These are phyloP conservation scores for Eretmocerus hayati DNA, from an alignment of 2,888 invertebrate species.

Conservation along the genomic window DNA sequence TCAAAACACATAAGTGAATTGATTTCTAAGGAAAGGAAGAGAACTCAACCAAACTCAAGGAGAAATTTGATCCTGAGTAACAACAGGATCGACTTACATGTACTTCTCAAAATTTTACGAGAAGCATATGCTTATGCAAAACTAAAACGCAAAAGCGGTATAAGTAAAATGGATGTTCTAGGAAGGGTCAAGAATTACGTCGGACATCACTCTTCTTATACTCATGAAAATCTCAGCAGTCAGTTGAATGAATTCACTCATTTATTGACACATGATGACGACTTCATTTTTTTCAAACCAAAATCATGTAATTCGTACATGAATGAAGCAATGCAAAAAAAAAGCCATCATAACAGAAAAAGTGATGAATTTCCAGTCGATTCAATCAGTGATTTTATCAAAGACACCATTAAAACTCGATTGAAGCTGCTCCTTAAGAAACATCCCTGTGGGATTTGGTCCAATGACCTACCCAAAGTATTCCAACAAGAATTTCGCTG, in stretches of 20 bases:
- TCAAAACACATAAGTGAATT: slow-evolving; percentile 11
- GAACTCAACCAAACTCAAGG: not conserved
- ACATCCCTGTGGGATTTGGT: slow-evolving; percentile 38
- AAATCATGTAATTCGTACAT: not conserved
- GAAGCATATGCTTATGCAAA: not conserved
- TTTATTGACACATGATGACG: slow-evolving; percentile 6
- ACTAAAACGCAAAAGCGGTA: not conserved
- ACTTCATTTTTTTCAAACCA: slow-evolving; percentile 8
- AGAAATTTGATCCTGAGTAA: not conserved
- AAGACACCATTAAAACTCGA: slow-evolving; percentile 25
- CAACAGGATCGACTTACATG: slow-evolving; percentile 3
- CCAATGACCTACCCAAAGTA: slow-evolving; percentile 33
- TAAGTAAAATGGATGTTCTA: slow-evolving; percentile 8
- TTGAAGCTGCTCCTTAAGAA: slow-evolving; percentile 34
- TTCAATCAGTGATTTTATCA: slow-evolving; percentile 18
- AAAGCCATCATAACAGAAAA: no score
- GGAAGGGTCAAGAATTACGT: not conserved
- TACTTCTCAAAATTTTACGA: slow-evolving; percentile 7
- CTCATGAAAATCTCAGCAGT: slow-evolving; percentile 1
- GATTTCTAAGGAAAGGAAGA: slow-evolving; percentile 3
- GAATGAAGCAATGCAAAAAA: not conserved
- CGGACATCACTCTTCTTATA: slow-evolving; percentile 5
- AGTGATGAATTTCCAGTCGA: no score
- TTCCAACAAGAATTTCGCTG: slow-evolving; percentile 33
- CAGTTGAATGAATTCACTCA: slow-evolving; percentile 12